Base-by-base conservation (phyloP, 2,888 invertebrate genomes). In the Stenodera caucasica region DNA sequence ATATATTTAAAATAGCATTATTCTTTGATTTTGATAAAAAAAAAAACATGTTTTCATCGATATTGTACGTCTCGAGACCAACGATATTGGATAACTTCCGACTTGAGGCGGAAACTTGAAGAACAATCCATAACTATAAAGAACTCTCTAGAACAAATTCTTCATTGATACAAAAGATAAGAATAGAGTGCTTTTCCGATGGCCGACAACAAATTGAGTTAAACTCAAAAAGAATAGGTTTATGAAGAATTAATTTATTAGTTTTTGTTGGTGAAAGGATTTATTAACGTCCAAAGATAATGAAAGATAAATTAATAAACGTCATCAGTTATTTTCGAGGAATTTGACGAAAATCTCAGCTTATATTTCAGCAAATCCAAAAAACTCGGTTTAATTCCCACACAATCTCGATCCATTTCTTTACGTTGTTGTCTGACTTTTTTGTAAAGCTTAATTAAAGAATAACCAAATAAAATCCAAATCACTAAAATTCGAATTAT, bases 171-270 rank as follows among this genome's bases (percentile, higher is more conserved):
- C 69, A 73, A 73, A 70, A 67, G 68, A 72, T 71, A 70, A 66
- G 67, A 60, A 62, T 61, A 63, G 63, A 60, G 66, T 67, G 68
- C 67, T 70, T 66, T 67, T 67, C 67, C 67, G 67, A 65, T 64
- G 67, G 67, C 59, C 67, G 71, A 70, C 72, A 65, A 69, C 73
- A 75, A 75, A 75, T 74, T 72, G 73, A 72, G 71, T 73, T 66
- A 73, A 74, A 69, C 66, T 69, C 67, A 67, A 66, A 65, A 64
- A 55, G 59, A 64, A 67, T 64, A 60, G 66, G 61, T 63, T 66
- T 65, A 66, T 66, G 63, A 57, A 58, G 18, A 49, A 37, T 45
- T 67, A 67, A 66, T 66, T 66, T 67, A 67, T 67, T 32, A 49
- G 40, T 40, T n/a, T 30, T 14, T 37, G 35, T 54, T 9, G 26